A percentile compares a stretch with the other conserved stretches of the same genome.
Evolutionary conservation across 2,888 invertebrate genomes (phyloP).

Genomic region (Suillia variegata): DNA sequence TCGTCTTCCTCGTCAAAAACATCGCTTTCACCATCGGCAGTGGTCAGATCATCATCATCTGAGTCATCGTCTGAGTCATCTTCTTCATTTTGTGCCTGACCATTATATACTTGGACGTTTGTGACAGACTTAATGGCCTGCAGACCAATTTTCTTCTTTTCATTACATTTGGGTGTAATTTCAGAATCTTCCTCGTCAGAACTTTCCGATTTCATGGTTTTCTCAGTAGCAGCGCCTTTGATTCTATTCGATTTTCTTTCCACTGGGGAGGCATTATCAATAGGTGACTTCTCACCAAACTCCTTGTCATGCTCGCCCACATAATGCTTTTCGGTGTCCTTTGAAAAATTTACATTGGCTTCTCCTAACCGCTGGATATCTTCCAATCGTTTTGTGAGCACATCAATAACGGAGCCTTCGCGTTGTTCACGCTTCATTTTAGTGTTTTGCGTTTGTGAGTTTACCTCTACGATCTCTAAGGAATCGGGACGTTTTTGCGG

Average conservation of each 20-base stretch:
- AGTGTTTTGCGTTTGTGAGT: constrained; percentile 15
- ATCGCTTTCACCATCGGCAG: constrained; percentile 52
- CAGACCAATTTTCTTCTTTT: constrained; percentile 41
- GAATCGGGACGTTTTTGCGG: constrained; percentile 39
- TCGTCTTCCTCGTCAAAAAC: constrained; percentile 51
- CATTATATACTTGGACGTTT: constrained; percentile 63
- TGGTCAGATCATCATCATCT: constrained; percentile 54
- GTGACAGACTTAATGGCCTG: constrained; percentile 65
- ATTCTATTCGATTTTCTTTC: constrained; percentile 18
- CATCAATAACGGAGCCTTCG: constrained; percentile 48
- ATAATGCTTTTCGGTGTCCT: constrained; percentile 45
- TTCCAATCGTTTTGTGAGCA: constrained; percentile 47
- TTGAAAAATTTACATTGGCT: constrained; percentile 43
- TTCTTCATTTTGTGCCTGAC: constrained; percentile 21
- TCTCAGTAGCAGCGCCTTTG: constrained; percentile 5
- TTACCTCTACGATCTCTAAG: constrained; percentile 44
- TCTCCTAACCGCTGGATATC: constrained; percentile 45
- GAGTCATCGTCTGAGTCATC: constrained; percentile 32
- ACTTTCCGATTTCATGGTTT: constrained; percentile 28
- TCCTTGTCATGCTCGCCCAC: constrained; percentile 47
- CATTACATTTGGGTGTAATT: constrained; percentile 34
- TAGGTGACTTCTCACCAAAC: constrained; percentile 45
- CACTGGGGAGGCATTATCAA: constrained; percentile 46
- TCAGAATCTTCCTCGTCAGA: constrained; percentile 34
- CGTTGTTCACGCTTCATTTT: constrained; percentile 32